Conservation (phyloP, 2,797 vertebrate species). For the Gypaetus barbatus region DNA sequence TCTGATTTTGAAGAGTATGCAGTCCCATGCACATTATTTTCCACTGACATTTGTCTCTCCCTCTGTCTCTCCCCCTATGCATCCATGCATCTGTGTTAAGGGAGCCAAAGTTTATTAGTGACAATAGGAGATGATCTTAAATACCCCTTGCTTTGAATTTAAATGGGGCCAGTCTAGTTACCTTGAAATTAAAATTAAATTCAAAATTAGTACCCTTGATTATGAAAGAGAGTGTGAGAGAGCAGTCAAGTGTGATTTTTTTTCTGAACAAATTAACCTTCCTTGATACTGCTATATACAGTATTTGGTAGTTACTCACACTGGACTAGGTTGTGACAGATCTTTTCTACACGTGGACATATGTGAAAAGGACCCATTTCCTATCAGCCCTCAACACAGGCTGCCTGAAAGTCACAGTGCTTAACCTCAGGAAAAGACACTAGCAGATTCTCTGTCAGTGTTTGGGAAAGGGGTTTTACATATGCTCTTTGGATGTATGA, state of each 20-base stretch:
- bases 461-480: neutral
- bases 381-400: neutral
- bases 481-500: fast-evolving
- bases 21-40: constrained; percentile 44
- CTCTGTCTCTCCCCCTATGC: neutral
- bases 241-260: constrained; percentile 6
- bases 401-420: neutral
- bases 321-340: neutral
- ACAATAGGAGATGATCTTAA: constrained; percentile 32
- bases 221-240: neutral
- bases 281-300: neutral
- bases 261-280: constrained; percentile 3
- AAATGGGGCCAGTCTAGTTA: neutral
- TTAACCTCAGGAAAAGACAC: neutral
- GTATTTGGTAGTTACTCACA: neutral
- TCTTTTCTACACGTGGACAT: neutral
- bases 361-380: neutral
- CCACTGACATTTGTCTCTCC: constrained; percentile 15
- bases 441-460: neutral
- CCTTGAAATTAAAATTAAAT: constrained; percentile 56
- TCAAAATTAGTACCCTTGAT: constrained; percentile 32
- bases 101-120: constrained; percentile 54
- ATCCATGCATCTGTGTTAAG: constrained; percentile 21
- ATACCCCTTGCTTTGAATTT: constrained; percentile 34
- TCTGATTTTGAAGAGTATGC: constrained; percentile 15